These are phyloP conservation scores for Phymanthus crucifer DNA, from an alignment of 92 coral and sea anemone genomes.

Conservation along the genomic window DNA sequence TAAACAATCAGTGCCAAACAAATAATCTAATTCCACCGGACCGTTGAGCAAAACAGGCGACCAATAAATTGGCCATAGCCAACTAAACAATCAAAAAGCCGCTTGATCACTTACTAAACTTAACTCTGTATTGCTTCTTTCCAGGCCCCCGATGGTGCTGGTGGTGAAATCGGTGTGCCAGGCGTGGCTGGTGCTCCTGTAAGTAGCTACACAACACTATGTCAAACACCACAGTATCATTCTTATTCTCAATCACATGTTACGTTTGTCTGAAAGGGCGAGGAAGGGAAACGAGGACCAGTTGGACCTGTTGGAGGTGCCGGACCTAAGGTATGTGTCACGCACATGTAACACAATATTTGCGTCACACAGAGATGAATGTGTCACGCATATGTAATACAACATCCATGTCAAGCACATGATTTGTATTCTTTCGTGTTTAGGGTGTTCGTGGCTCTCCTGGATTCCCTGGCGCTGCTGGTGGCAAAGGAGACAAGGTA, in stretches of 20 bases:
- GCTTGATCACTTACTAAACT: neutral
- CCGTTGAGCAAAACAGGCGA: neutral
- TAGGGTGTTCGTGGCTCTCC: conserved; percentile 72
- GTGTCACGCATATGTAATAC: neutral
- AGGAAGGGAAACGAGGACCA: conserved; percentile 34
- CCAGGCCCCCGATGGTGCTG: conserved; percentile 45
- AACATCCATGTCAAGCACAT: neutral
- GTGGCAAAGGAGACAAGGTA: conserved; percentile 69
- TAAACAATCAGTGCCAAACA: too few relatives aligned
- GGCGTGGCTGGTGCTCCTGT: conserved; percentile 38
- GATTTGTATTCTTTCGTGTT: neutral
- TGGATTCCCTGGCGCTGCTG: conserved; percentile 63
- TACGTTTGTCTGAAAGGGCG: conserved; percentile 15
- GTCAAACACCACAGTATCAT: neutral
- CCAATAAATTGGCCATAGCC: too few relatives aligned
- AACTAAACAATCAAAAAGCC: neutral
- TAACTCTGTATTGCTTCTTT: neutral
- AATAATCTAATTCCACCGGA: too few relatives aligned
- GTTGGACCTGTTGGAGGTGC: conserved; percentile 44
- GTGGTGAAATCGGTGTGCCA: conserved; percentile 21
- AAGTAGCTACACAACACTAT: neutral
- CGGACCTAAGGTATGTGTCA: conserved; percentile 49
- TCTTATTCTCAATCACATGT: neutral
- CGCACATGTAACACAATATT: neutral
- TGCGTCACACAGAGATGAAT: neutral